Evolutionary conservation across 2,113 vertebrate genomes (phyloP).

Genomic region (Carollia perspicillata): DNA sequence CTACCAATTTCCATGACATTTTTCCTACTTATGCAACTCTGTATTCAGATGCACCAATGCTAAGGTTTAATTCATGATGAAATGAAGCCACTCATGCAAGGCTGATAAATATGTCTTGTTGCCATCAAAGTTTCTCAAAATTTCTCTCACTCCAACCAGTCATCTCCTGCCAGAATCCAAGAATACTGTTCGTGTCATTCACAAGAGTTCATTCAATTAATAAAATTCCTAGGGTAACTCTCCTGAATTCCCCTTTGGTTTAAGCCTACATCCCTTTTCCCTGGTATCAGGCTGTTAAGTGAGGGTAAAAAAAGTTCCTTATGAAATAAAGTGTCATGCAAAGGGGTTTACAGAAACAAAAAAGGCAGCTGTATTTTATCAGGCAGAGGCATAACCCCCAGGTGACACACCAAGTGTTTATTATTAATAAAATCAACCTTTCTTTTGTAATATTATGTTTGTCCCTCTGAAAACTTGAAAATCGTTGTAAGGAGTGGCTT

Average conservation of each 20-base stretch:
- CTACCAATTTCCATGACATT: slow-evolving; percentile 35
- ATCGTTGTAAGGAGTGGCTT: background rate
- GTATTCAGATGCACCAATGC: background rate
- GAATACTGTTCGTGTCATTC: background rate
- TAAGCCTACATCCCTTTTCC: background rate
- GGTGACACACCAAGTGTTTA: background rate
- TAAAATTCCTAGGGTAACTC: background rate
- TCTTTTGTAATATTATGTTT: background rate
- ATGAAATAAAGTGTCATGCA: background rate
- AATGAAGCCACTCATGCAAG: background rate
- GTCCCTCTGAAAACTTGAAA: background rate
- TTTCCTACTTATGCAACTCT: background rate
- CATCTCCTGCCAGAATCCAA: background rate
- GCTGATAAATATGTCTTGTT: background rate
- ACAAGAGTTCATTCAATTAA: background rate
- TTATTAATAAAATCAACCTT: slow-evolving; percentile 7
- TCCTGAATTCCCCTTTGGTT: background rate
- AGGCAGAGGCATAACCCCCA: background rate
- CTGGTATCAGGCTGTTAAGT: background rate
- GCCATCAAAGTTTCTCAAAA: background rate
- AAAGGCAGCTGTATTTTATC: background rate
- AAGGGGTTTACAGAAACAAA: background rate
- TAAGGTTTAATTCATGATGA: background rate
- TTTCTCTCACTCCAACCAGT: background rate
- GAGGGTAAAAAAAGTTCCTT: background rate